Evolutionary conservation across 2,113 vertebrate species (phyloP).

Genomic region (Progne subis): DNA sequence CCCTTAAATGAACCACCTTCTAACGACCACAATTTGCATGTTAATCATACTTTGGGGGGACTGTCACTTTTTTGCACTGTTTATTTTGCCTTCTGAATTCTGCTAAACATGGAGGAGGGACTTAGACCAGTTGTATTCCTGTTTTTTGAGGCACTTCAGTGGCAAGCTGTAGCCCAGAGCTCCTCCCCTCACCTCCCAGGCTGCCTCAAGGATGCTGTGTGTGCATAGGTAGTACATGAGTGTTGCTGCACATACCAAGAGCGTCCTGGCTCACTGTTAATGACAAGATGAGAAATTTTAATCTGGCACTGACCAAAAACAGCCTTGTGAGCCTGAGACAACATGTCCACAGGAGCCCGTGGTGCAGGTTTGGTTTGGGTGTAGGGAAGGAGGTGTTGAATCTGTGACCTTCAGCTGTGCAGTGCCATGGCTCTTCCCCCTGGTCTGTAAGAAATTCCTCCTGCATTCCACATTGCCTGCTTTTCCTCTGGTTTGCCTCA

Average conservation of each 20-base stretch:
- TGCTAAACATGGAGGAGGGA: neutral
- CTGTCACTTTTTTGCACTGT: neutral
- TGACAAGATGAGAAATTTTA: neutral
- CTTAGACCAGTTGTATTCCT: neutral
- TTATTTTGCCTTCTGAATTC: neutral
- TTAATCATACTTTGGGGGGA: neutral
- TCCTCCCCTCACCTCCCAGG: neutral
- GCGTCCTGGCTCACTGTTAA: neutral
- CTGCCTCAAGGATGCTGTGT: neutral
- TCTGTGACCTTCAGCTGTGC: neutral
- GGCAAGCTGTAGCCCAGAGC: neutral
- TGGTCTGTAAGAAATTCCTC: neutral
- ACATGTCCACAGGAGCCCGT: neutral
- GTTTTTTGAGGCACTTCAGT: neutral
- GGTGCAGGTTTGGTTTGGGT: neutral
- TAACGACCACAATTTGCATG: too few relatives aligned
- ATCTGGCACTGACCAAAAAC: neutral
- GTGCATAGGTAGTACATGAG: fast-evolving
- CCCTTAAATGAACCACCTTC: neutral
- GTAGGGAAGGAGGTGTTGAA: neutral
- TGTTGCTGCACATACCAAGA: neutral
- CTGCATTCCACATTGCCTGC: neutral
- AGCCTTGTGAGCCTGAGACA: neutral
- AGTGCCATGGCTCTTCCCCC: neutral
- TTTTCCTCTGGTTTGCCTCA: neutral